Base-by-base conservation (phyloP, 2,113 vertebrate genomes). In the Abramis brama region DNA sequence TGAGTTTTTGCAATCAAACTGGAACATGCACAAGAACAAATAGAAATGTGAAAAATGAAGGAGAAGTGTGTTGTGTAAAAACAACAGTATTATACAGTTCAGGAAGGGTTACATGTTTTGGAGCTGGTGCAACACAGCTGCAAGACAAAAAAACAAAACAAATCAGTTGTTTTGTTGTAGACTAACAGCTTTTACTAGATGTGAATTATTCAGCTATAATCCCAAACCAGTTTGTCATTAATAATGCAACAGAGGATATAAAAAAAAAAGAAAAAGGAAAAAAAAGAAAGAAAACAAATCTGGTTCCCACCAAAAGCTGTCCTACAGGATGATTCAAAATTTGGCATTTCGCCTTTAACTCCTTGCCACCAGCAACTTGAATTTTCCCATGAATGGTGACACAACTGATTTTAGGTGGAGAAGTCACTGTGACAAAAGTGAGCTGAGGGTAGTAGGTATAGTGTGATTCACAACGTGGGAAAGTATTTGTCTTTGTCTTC, bases 341-440 rank as follows among this genome's bases (percentile, higher is more conserved):
- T 85, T 93, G 93, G 91, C 91, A 88, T 79, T 4, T n/a, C 86
- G 89, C 87, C 91, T 90, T 88, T 85, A 70, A 60, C 89, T 79
- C 77, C 60, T 88, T 80, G 89, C 93, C 47, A 10, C 88, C 84
- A 91, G 94, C 90, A 84, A 86, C 83, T 70, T 45, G 68, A 85
- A 90, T 91, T 94, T 95, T 95, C 94, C 92, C 94, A 94, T 93
- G 89, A 88, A 86, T 86, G 73, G 57, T 79, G 85, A 90, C 91
- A 89, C 86, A 83, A 81, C 79, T 83, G 79, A 89, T 86, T 86
- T 84, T 77, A 91, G 87, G 71, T 88, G 80, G 79, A 90, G 87
- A 91, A 92, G 91, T 91, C 86, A 88, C 68, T 83, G 88, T 92
- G 90, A 92, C 90, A 93, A 93, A 93, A 90, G 91, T 73, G 70